These are phyloP conservation scores for Heterotilapia buettikoferi DNA, from an alignment of 2,113 vertebrate genomes.

Conservation along the genomic window DNA sequence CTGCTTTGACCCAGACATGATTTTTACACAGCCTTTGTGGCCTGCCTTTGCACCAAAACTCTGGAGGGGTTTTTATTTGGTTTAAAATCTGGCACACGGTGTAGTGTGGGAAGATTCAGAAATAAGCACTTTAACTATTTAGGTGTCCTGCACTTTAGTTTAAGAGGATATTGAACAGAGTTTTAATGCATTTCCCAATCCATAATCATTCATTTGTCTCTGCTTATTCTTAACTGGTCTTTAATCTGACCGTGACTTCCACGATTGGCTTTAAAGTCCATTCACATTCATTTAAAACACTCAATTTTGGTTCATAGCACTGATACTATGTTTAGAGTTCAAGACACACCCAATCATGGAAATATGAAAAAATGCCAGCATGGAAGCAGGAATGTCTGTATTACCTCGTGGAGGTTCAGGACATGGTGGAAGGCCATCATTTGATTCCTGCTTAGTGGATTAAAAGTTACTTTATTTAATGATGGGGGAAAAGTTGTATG, in stretches of 20 bases:
- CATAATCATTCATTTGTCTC: background rate
- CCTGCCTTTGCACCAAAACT: background rate
- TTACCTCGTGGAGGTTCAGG: conserved; percentile 16
- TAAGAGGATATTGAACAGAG: background rate
- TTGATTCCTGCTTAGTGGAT: conserved; percentile 13
- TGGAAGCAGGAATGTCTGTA: conserved; percentile 15
- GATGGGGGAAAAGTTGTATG: accelerated
- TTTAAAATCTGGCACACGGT: background rate
- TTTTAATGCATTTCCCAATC: background rate
- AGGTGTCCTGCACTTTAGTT: background rate
- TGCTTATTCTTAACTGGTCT: conserved; percentile 8
- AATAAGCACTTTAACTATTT: background rate
- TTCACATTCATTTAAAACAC: conserved; percentile 37
- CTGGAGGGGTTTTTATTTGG: background rate
- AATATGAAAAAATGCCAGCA: background rate
- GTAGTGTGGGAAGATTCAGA: background rate
- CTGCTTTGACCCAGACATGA: background rate
- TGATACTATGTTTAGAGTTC: conserved; percentile 20
- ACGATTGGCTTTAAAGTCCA: conserved; percentile 15
- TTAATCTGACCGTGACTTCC: conserved; percentile 19
- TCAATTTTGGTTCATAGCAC: conserved; percentile 51
- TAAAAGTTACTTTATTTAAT: background rate
- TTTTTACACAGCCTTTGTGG: background rate
- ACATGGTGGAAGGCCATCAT: conserved; percentile 27
- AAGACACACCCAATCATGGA: conserved; percentile 36